These are phyloP conservation scores for Leptoclinus maculatus DNA, from an alignment of 2,797 vertebrate species.

Conservation along the genomic window DNA sequence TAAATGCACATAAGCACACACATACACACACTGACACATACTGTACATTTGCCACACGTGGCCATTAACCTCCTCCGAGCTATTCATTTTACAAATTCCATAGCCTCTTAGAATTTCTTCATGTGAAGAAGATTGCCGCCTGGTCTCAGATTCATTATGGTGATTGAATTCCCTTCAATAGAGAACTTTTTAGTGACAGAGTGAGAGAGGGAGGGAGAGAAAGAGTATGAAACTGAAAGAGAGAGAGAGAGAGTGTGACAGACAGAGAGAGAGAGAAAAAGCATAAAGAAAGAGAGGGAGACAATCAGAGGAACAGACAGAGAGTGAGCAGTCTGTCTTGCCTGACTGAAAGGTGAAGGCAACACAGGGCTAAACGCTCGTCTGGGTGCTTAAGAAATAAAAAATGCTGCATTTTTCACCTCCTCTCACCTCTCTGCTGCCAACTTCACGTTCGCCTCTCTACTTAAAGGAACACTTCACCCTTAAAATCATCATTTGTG, in stretches of 20 bases:
- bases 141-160: slow-evolving; percentile 94
- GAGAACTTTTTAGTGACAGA: slow-evolving; percentile 90
- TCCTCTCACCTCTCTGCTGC: slow-evolving; percentile 53
- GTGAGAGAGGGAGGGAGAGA: slow-evolving; percentile 7
- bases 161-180: slow-evolving; percentile 96
- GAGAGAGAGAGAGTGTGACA: slow-evolving; percentile 9
- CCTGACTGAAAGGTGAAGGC: slow-evolving; percentile 87
- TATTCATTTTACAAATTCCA: slow-evolving; percentile 95
- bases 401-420: slow-evolving; percentile 40
- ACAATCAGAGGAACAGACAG: slow-evolving; percentile 27
- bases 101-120: slow-evolving; percentile 96
- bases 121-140: slow-evolving; percentile 92
- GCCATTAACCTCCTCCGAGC: slow-evolving; percentile 90
- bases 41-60: slow-evolving; percentile 72
- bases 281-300: slow-evolving; percentile 40
- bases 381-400: slow-evolving; percentile 90
- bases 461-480: slow-evolving; percentile 49
- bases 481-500: neutral
- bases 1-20: neutral
- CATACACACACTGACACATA: slow-evolving; percentile 11
- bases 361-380: slow-evolving; percentile 91
- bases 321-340: slow-evolving; percentile 55
- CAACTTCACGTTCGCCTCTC: slow-evolving; percentile 54
- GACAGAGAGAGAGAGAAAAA: slow-evolving; percentile 4
- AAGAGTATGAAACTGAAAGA: slow-evolving; percentile 35